Percentiles rank a stretch among this genome's conserved stretches.
Evolutionary conservation across 2,888 invertebrate genomes (phyloP).

Genomic region (Blastobasis adustella): DNA sequence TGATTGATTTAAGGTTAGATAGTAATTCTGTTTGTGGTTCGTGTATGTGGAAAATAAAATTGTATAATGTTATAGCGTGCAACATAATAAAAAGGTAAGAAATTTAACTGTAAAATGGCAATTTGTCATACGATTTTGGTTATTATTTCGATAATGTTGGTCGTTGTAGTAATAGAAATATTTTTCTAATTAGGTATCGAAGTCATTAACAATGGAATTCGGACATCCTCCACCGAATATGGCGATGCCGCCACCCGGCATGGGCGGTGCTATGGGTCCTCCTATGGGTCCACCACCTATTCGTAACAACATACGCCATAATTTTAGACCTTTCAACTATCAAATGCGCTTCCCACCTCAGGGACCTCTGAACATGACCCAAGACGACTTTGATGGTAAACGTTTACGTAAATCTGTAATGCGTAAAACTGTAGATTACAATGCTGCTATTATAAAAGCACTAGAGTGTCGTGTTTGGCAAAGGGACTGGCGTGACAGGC

Average conservation of each 20-base stretch:
- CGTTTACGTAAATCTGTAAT: slow-evolving; percentile 96
- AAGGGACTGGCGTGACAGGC: slow-evolving; percentile 90
- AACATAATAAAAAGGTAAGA: slow-evolving; percentile 52
- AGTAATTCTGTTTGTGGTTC: slow-evolving; percentile 28
- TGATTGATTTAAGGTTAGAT: slow-evolving; percentile 26
- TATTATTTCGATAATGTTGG: slow-evolving; percentile 14
- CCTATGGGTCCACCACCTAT: slow-evolving; percentile 49
- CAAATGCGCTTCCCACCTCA: slow-evolving; percentile 70
- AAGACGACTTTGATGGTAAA: slow-evolving; percentile 96
- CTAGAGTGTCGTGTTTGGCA: slow-evolving; percentile 97
- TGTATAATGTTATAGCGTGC: slow-evolving; percentile 57
- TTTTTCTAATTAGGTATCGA: slow-evolving; percentile 68
- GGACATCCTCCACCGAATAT: slow-evolving; percentile 64
- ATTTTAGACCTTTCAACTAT: slow-evolving; percentile 66
- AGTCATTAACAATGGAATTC: slow-evolving; percentile 64
- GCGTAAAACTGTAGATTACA: slow-evolving; percentile 98
- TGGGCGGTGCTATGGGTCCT: slow-evolving; percentile 39
- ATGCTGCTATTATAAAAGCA: slow-evolving; percentile 93
- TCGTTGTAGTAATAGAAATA: slow-evolving; percentile 37
- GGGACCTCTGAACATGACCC: slow-evolving; percentile 81
- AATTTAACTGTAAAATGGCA: slow-evolving; percentile 11
- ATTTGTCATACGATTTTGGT: background rate
- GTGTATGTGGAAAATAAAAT: slow-evolving; percentile 36
- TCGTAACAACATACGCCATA: slow-evolving; percentile 66
- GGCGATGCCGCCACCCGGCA: slow-evolving; percentile 59